Evolutionary conservation across 2,113 vertebrate species (phyloP), one percentile per base, ranked within the genome.

Genomic region (Brachyhypopomus gauderio): DNA sequence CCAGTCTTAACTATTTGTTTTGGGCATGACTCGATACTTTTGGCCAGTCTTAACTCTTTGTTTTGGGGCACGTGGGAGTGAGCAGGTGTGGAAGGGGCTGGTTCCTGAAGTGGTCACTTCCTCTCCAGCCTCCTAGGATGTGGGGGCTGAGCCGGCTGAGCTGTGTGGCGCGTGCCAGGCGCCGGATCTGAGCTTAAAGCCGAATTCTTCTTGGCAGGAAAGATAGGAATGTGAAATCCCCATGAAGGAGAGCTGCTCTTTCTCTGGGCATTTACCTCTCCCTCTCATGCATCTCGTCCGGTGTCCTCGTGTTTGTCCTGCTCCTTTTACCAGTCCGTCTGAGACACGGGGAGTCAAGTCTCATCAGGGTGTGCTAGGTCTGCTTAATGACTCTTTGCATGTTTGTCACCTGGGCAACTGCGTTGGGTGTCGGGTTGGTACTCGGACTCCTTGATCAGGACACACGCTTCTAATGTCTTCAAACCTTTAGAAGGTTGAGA

Each of bases 301-400:
- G 12, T 63, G 25, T 63, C 25, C 23, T 63, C n/a, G 1, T 22
- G 23, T 27, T 30, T 66, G 25, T 17, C 14, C 27, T 5, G 16
- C 17, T 17, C 62, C 14, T 3, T 2, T 62, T 25, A 2, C 12
- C 23, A 3, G 4, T 19, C 25, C 2, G 3, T 19, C 64, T 11
- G 9, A 11, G 12, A 48, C 8, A 11, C 6, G 5, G 9, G 45
- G 45, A 48, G 3, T 69, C 22, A 11, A 27, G 30, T 69, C 66
- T 41, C 30, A 0, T 19, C 34, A 11, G 30, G 38, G 34, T 19
- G 63, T 38, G 34, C 41, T 41, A 38, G 30, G 12, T 16, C 66
- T 41, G 66, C n/a, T 69, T 69, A 69, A 69, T 69, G 66, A n/a
- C 66, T 69, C 45, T 69, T 30, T 67, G 17, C 19, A 36, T 34